A percentile compares a stretch with the other conserved stretches of the same genome.
phyloP scores from a whole-genome alignment of 1,140 invertebrate species.

The Magallana ariakensis region DNA sequence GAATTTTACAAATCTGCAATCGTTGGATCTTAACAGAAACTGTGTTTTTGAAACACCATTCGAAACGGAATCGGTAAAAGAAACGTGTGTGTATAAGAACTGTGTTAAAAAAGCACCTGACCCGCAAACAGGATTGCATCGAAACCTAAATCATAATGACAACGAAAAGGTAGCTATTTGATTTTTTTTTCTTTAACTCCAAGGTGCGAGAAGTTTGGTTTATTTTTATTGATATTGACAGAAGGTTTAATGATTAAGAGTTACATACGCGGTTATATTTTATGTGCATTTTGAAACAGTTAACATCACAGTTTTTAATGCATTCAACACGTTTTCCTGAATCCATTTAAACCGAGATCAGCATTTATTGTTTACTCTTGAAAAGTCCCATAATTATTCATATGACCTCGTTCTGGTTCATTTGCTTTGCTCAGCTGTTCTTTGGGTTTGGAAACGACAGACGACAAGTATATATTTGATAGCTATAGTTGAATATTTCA shows the following conservation, averaged over 20 bases:
- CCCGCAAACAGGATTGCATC: background rate
- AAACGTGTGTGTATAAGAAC: background rate
- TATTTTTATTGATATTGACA: too few relatives aligned
- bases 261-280: too few relatives aligned
- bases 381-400: background rate
- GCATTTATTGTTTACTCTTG: background rate
- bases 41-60: background rate
- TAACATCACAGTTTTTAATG: too few relatives aligned
- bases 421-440: background rate
- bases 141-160: background rate
- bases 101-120: slow-evolving; percentile 21
- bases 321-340: too few relatives aligned
- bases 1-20: slow-evolving; percentile 25
- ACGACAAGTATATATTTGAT: background rate
- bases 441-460: background rate
- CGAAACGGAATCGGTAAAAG: background rate
- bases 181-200: background rate
- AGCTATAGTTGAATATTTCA: background rate
- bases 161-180: background rate
- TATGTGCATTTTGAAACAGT: too few relatives aligned
- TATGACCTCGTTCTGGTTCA: slow-evolving; percentile 7
- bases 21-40: slow-evolving; percentile 21
- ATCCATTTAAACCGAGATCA: too few relatives aligned
- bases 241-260: too few relatives aligned
- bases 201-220: too few relatives aligned